Conservation (phyloP, 1,140 invertebrate species). For the Tetramorium alpestre region DNA sequence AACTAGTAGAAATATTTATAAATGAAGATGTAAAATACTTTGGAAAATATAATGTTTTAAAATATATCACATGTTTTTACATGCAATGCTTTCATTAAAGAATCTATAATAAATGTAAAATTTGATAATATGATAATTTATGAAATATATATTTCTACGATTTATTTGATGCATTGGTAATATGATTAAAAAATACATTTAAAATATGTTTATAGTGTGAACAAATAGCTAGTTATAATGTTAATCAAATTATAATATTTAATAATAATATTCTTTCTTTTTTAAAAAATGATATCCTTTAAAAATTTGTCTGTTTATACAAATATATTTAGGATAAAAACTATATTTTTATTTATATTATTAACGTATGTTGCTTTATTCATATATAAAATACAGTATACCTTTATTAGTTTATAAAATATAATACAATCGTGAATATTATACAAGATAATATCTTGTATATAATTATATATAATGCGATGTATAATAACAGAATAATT, state of each 20-base stretch:
- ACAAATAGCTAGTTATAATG: neutral
- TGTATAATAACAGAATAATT: constrained; percentile 4
- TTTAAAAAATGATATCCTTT: neutral
- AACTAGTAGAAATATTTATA: constrained; percentile 20
- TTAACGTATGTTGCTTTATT: constrained; percentile 5
- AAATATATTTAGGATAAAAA: constrained; percentile 22
- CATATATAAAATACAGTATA: neutral
- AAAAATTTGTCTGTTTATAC: constrained; percentile 1
- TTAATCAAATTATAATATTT: neutral
- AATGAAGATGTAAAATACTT: constrained; percentile 33
- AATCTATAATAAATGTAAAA: neutral
- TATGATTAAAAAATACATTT: neutral
- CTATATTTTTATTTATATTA: neutral
- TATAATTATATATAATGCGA: neutral
- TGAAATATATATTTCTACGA: constrained; percentile 4
- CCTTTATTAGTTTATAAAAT: constrained; percentile 5
- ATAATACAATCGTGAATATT: neutral
- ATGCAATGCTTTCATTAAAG: constrained; percentile 17
- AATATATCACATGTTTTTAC: constrained; percentile 15
- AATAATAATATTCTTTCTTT: neutral
- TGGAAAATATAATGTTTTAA: constrained; percentile 40
- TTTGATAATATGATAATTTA: constrained; percentile 4
- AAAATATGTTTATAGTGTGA: neutral
- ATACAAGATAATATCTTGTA: neutral
- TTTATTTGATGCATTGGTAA: constrained; percentile 20